Base-by-base conservation (phyloP, 2,113 vertebrate genomes). In the Ceyx melanurus region DNA sequence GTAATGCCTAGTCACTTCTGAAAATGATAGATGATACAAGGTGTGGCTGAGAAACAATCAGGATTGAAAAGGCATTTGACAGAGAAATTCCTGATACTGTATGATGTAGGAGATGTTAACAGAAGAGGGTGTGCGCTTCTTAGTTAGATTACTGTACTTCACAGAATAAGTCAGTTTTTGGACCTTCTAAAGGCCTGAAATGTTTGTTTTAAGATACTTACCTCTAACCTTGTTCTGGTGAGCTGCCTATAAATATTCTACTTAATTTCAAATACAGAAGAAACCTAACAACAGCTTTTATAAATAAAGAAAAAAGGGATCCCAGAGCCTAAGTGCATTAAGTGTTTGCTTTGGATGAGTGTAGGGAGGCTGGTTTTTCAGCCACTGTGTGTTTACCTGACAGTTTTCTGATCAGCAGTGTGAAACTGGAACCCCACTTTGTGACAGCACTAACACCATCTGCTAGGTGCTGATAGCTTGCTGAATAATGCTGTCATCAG, bases 341-440 rank as follows among this genome's bases (percentile, higher is more conserved):
- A 82, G 46, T 96, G 93, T 97, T 97, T 97, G 96, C 94, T 97
- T 96, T 95, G 87, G 92, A 86, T 87, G 67, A 88, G 57, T 23
- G 60, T 42, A 91, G 88, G 53, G 93, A 91, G 70, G 42, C 80
- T 81, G 45, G 35, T 94, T 91, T 93, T 90, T 89, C 37, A 65
- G 94, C 88, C 84, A 89, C 78, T 56, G n/a, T 96, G 76, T 96
- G 77, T 97, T 95, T 97, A 96, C 90, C 68, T 85, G 88, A 45
- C 87, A 87, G 67, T 85, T 94, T 93, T 92, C 93, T 94, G 97
- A 96, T 95, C 97, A 97, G 96, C 70, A 75, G 45, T 67, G 82
- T 72, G 95, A 43, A 72, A 54, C 35, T 22, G 28, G 92, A 97
- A 68, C n/a, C 68, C 62, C 51, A 77, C 57, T 82, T 78, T 82